Percentiles rank a stretch among this genome's conserved stretches.
Conservation (phyloP, 2,113 vertebrate genomes). For the Poeciliopsis turrubarensis region DNA sequence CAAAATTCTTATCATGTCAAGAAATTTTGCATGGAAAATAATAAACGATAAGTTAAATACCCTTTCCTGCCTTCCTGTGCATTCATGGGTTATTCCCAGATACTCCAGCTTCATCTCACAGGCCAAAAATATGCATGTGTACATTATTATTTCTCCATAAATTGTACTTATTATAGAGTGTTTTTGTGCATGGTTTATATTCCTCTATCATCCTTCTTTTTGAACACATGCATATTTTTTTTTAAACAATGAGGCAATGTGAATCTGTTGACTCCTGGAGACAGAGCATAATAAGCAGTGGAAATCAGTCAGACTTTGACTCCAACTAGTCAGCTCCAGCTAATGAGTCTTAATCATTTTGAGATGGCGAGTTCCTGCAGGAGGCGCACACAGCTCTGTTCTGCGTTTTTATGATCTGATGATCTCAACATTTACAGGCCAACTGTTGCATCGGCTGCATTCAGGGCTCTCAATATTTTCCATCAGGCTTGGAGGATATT, state of each 20-base stretch:
- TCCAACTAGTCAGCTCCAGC: constrained; percentile 59
- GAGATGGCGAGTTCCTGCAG: constrained; percentile 61
- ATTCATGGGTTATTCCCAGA: too few relatives aligned
- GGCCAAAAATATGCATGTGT: too few relatives aligned
- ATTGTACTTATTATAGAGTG: too few relatives aligned
- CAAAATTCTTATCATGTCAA: too few relatives aligned
- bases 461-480: constrained; percentile 22
- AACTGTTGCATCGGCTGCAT: constrained; percentile 62
- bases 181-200: constrained; percentile 48
- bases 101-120: too few relatives aligned
- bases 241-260: constrained; percentile 52
- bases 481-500: constrained; percentile 12
- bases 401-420: constrained; percentile 45
- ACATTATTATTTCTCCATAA: too few relatives aligned
- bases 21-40: too few relatives aligned
- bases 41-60: too few relatives aligned
- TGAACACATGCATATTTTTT: constrained; percentile 54
- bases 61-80: too few relatives aligned
- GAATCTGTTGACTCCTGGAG: constrained; percentile 53
- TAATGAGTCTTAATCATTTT: constrained; percentile 68
- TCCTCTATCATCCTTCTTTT: constrained; percentile 76
- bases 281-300: constrained; percentile 48
- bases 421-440: constrained; percentile 60
- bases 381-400: constrained; percentile 41
- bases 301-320: constrained; percentile 54